Conservation (phyloP, 2,888 invertebrate genomes). For the Hypselothyrea guttata region DNA sequence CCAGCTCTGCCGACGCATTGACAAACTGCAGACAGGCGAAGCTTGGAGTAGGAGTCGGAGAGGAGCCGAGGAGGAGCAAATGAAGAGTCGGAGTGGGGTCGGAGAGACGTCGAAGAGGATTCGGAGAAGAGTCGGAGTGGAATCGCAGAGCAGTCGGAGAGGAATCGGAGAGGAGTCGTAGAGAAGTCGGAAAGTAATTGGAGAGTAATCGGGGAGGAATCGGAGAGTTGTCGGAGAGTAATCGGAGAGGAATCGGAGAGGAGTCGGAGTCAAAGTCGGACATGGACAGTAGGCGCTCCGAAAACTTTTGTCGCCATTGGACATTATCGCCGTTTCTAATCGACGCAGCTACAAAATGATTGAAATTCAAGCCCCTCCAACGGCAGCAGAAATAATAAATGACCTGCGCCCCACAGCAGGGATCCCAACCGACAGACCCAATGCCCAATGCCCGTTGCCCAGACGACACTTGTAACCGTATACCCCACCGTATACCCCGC, state of each 20-base stretch:
- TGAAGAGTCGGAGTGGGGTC: no score
- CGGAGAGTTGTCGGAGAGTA: no score
- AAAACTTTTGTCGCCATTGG: constrained; percentile 74
- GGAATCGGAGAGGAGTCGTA: no score
- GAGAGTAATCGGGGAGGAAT: no score
- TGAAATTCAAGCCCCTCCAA: constrained; percentile 69
- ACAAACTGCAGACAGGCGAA: constrained; percentile 74
- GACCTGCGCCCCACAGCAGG: constrained; percentile 64
- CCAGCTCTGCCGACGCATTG: constrained; percentile 51
- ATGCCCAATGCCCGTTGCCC: constrained; percentile 18
- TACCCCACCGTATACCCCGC: constrained; percentile 23
- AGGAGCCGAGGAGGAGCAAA: no score
- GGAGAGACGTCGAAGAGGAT: no score
- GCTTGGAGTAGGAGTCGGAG: constrained; percentile 1
- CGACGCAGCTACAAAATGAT: constrained; percentile 71
- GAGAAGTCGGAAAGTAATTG: no score
- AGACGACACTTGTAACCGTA: constrained; percentile 63
- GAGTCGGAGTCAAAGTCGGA: constrained; percentile 4
- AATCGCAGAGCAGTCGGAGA: no score
- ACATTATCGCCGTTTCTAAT: constrained; percentile 76
- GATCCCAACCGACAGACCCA: constrained; percentile 27
- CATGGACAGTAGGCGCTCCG: constrained; percentile 38
- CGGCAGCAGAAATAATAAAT: constrained; percentile 61
- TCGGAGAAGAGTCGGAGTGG: no score
- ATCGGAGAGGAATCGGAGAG: no score